Evolutionary conservation across 2,888 invertebrate species (phyloP), one percentile per base, ranked within the genome.

Genomic region (Parnassius smintheus): DNA sequence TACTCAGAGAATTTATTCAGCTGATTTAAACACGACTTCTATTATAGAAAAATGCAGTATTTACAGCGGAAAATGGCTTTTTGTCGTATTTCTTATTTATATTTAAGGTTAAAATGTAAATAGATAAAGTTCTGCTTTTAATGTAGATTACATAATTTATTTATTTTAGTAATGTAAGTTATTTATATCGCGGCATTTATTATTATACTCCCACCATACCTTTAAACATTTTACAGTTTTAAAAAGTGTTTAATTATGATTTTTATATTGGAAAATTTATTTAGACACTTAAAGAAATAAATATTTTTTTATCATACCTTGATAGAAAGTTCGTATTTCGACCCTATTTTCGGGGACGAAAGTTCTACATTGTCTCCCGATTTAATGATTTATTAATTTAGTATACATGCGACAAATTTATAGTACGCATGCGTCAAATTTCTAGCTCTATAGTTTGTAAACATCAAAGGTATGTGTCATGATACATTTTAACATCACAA

Each of bases 201-300:
- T 73, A 69, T 70, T 75, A 35, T 46, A 54, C 70, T 81, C 82
- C 86, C 86, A 86, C 86, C 86, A 85, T 76, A 74, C 72, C 71
- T 71, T 35, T 35, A 3, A 35, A 35, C 35, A 62, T 69, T 72
- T 66, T 67, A 8, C 11, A 13, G 8, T 49, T 12, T 49, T 49
- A 49, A 46, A 2, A n/a, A 11, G 7, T n/a, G 46, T 65, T 49
- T 56, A 46, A 12, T 35, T 49, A 18, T 41, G 22, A 11, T 12
- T n/a, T 44, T 2, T 9, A 44, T 44, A 10, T 44, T 22, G 12
- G 42, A 18, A 18, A 12, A 57, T 42, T 8, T 48, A 48, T 48
- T 48, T 13, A 13, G 13, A 7, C 0, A 35, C 0, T 35, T 35
- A 35, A 35, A 35, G 4, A 25, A 25, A 25, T 25, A 25, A 8